These are phyloP conservation scores for Elegia similella DNA, from an alignment of 2,888 invertebrate species.

Conservation along the genomic window DNA sequence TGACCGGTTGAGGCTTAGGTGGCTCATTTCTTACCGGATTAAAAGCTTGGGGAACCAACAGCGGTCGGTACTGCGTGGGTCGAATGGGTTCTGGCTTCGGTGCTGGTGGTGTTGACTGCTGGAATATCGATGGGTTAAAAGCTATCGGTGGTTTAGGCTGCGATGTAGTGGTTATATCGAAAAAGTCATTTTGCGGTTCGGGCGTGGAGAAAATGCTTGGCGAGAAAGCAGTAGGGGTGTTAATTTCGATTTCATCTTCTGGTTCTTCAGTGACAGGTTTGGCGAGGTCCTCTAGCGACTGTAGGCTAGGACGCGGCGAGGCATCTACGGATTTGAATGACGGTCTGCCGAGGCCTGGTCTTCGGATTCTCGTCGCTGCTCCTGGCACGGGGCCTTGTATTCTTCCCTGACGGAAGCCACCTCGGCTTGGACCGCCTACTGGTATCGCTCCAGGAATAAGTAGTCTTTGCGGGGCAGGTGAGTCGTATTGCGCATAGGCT, in stretches of 20 bases:
- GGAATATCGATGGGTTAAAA: slow-evolving; percentile 69
- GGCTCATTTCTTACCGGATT: slow-evolving; percentile 65
- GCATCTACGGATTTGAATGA: slow-evolving; percentile 74
- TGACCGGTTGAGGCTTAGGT: slow-evolving; percentile 65
- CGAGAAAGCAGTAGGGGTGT: slow-evolving; percentile 76
- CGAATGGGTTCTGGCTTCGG: slow-evolving; percentile 65
- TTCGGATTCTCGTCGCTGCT: slow-evolving; percentile 55
- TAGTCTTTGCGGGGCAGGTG: slow-evolving; percentile 84
- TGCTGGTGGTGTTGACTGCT: slow-evolving; percentile 60
- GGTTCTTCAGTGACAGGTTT: slow-evolving; percentile 86
- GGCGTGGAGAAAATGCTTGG: slow-evolving; percentile 65
- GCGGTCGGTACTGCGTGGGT: slow-evolving; percentile 72
- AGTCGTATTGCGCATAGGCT: slow-evolving; percentile 75
- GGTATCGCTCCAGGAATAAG: slow-evolving; percentile 85
- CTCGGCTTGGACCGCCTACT: slow-evolving; percentile 59
- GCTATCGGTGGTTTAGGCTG: slow-evolving; percentile 70
- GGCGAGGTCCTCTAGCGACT: slow-evolving; percentile 75
- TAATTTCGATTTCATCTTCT: slow-evolving; percentile 83
- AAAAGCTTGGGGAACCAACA: slow-evolving; percentile 62
- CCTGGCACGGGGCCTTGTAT: slow-evolving; percentile 52
- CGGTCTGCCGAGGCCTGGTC: slow-evolving; percentile 67
- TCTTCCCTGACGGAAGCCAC: slow-evolving; percentile 68
- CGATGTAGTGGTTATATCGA: slow-evolving; percentile 68
- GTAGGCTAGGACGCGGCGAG: slow-evolving; percentile 66
- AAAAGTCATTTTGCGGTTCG: slow-evolving; percentile 73